Conservation (phyloP, 1,140 invertebrate species). For the Brachionus rotundiformis region DNA sequence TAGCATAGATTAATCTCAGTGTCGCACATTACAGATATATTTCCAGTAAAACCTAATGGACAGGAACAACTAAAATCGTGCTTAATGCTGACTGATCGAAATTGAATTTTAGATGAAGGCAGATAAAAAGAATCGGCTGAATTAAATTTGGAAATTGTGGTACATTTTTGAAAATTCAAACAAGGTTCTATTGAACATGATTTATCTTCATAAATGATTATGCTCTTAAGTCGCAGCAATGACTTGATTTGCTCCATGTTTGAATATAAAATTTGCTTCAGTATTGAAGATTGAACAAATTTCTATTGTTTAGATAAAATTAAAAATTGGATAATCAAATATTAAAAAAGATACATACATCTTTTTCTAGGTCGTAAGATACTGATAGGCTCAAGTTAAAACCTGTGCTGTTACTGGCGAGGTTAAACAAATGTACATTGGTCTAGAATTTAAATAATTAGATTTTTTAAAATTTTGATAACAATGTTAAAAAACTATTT, state of each 20-base stretch:
- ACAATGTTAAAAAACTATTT: not conserved
- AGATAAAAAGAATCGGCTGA: constrained; percentile 81
- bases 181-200: constrained; percentile 89
- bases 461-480: not conserved
- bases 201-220: constrained; percentile 12
- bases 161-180: constrained; percentile 88
- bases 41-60: constrained; percentile 72
- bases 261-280: constrained; percentile 39
- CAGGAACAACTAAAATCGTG: constrained; percentile 57
- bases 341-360: not conserved
- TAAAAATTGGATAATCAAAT: too few species aligned
- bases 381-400: constrained; percentile 16
- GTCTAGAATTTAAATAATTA: not conserved
- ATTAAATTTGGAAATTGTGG: constrained; percentile 86
- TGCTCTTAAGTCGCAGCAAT: not conserved
- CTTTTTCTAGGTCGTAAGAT: constrained; percentile 1
- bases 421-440: not conserved
- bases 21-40: constrained; percentile 88
- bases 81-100: constrained; percentile 79
- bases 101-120: constrained; percentile 84
- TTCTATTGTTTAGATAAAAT: not conserved
- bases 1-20: constrained; percentile 96
- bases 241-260: not conserved
- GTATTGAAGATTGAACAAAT: constrained; percentile 5
- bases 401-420: not conserved